These are phyloP conservation scores for Dioctria linearis DNA, from an alignment of 2,888 invertebrate species.

Conservation along the genomic window DNA sequence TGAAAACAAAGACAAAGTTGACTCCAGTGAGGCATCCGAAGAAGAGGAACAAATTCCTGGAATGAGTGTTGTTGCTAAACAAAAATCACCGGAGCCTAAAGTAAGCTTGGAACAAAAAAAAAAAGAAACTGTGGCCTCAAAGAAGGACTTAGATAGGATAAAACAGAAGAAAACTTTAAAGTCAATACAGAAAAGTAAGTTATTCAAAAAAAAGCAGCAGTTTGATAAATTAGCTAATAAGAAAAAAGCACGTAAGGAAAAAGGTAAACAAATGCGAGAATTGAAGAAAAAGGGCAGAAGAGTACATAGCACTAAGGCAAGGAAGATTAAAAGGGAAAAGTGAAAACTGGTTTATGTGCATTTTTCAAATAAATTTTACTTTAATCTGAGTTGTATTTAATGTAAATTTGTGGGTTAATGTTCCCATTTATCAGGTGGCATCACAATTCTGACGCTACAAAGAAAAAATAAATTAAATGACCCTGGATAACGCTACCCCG, in stretches of 20 bases:
- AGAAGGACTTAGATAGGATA: constrained; percentile 80
- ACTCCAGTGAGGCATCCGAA: constrained; percentile 63
- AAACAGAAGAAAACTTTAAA: constrained; percentile 81
- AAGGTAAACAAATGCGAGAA: constrained; percentile 65
- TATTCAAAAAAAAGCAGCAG: constrained; percentile 82
- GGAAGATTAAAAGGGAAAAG: background rate
- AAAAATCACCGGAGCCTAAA: constrained; percentile 62
- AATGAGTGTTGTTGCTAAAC: constrained; percentile 70
- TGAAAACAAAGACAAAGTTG: constrained; percentile 64
- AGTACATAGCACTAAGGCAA: constrained; percentile 60
- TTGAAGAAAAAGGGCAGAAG: constrained; percentile 67
- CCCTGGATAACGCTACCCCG: no score
- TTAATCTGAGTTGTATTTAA: no score
- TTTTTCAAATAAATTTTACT: no score
- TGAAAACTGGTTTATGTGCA: background rate
- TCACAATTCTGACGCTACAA: background rate
- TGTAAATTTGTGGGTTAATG: no score
- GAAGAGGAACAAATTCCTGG: constrained; percentile 70
- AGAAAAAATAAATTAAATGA: background rate
- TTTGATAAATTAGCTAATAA: constrained; percentile 80
- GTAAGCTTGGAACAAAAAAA: constrained; percentile 63
- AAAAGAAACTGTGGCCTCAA: constrained; percentile 65
- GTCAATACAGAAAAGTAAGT: constrained; percentile 83
- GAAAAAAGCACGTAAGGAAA: constrained; percentile 75
- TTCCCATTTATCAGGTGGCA: no score